Base-by-base conservation (phyloP, 1,140 invertebrate genomes). In the Pectinophora gossypiella region DNA sequence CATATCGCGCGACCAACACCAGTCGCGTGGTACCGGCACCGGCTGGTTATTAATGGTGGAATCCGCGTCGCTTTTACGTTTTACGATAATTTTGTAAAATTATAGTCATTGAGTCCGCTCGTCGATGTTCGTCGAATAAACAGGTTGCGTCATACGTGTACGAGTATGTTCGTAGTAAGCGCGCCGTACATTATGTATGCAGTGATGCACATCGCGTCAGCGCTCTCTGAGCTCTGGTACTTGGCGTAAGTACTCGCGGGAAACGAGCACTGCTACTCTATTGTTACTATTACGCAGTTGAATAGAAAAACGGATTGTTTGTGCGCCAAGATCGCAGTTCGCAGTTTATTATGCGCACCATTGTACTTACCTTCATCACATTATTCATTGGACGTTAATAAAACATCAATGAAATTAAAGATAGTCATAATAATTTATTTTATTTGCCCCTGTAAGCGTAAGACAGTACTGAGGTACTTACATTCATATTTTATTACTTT, bases 81-180 rank as follows among this genome's bases (percentile, higher is more conserved):
- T 64, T 72, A 81, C 67, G 60, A 74, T 75, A 74, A 78, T 75
- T 76, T 71, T 58, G 56, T 70, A 62, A 72, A 72, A 72, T 70
- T 66, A 69, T 59, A 63, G 64, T 64, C 67, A 73, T 72, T 75
- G 68, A 68, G 63, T 47, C 55, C 63, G 52, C 50, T 55, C 58
- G 49, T 32, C 56, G 49, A 49, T 45, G 57, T 53, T 51, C 42
- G 58, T 43, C 56, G 62, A 56, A 65, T 74, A 76, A 76, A 80
- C 72, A 71, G 48, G 62, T 66, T 72, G 69, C 65, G 62, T 80
- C 70, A 75, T 51, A 42, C 48, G 23, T 43, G 36, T 13, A 16
- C 40, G 40, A 40, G 23, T 6, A 12, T 27, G 23, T 40, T 16
- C 10, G 1, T 32, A 40, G 50, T 46, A 45, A 13, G 48, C 36